Percentiles rank a stretch among this genome's conserved stretches.
phyloP scores from a whole-genome alignment of 2,888 invertebrate species.

The Pseudolycoriella hygida region DNA sequence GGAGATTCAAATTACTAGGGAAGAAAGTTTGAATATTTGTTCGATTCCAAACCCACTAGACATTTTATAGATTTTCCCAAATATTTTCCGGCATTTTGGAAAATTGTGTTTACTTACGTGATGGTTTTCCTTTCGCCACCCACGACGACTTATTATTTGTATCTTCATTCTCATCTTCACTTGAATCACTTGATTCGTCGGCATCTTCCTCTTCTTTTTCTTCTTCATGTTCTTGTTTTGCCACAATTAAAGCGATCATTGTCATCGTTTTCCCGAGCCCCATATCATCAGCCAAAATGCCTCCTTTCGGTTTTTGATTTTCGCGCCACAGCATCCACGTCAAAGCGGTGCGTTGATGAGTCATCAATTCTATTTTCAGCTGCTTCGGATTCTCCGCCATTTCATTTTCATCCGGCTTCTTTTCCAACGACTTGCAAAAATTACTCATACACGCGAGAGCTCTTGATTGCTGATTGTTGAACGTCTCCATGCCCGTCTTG shows the following conservation, averaged over 20 bases:
- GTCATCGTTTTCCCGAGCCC: slow-evolving; percentile 53
- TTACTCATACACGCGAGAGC: slow-evolving; percentile 52
- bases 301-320: slow-evolving; percentile 65
- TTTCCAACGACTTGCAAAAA: slow-evolving; percentile 44
- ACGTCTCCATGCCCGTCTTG: slow-evolving; percentile 43
- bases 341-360: slow-evolving; percentile 71
- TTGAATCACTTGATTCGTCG: slow-evolving; percentile 15
- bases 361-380: slow-evolving; percentile 50
- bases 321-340: slow-evolving; percentile 86
- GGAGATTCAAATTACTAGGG: too few species aligned
- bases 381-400: slow-evolving; percentile 37
- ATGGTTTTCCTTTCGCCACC: too few species aligned
- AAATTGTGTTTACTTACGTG: too few species aligned
- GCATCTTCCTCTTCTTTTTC: slow-evolving; percentile 24
- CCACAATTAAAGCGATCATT: slow-evolving; percentile 56
- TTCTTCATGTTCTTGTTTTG: slow-evolving; percentile 30
- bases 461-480: slow-evolving; percentile 44
- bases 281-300: slow-evolving; percentile 56
- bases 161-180: slow-evolving; percentile 13
- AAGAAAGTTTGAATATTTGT: too few species aligned
- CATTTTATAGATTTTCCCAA: too few species aligned
- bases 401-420: slow-evolving; percentile 43
- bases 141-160: slow-evolving; percentile 8
- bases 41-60: too few species aligned
- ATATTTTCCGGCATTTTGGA: too few species aligned